Percentiles rank a stretch among this genome's conserved stretches.
Evolutionary conservation across 2,113 vertebrate genomes (phyloP).

Genomic region (Pampusana beccarii): DNA sequence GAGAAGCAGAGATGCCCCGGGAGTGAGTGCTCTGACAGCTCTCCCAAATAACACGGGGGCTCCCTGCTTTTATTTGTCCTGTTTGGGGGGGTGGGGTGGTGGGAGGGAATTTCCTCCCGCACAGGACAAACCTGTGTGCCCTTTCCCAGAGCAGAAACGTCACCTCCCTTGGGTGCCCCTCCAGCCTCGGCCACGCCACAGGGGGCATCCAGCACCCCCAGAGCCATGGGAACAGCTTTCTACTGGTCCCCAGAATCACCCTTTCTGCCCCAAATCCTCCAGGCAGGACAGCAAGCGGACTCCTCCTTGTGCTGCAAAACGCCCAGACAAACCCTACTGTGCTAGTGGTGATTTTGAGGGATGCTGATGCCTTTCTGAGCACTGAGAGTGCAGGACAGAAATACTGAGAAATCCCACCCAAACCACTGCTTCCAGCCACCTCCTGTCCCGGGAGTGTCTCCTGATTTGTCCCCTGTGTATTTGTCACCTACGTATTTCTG

Average conservation of each 20-base stretch:
- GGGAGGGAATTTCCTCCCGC: not conserved
- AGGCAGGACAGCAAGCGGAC: not conserved
- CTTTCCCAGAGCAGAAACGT: not conserved
- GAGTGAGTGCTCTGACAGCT: conserved; percentile 51
- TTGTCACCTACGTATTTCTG: not conserved
- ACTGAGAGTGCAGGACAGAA: not conserved
- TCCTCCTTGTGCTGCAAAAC: not conserved
- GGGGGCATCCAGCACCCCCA: accelerated
- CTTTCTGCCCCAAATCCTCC: not conserved
- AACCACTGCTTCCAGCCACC: not conserved
- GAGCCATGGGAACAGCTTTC: not conserved
- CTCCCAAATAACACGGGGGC: conserved; percentile 44
- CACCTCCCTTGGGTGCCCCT: not conserved
- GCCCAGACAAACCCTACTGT: accelerated
- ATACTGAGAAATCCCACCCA: not conserved
- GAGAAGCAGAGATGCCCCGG: conserved; percentile 59
- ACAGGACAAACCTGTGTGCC: not conserved
- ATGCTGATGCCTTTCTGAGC: accelerated
- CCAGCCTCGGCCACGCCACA: not conserved
- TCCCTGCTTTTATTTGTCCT: not conserved
- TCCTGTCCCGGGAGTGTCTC: not conserved
- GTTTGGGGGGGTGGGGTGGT: not conserved
- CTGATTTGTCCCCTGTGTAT: not conserved
- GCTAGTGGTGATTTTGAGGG: not conserved
- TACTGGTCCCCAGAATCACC: not conserved